Conservation (phyloP, 2,888 invertebrate genomes). For the Noctua fimbriata region DNA sequence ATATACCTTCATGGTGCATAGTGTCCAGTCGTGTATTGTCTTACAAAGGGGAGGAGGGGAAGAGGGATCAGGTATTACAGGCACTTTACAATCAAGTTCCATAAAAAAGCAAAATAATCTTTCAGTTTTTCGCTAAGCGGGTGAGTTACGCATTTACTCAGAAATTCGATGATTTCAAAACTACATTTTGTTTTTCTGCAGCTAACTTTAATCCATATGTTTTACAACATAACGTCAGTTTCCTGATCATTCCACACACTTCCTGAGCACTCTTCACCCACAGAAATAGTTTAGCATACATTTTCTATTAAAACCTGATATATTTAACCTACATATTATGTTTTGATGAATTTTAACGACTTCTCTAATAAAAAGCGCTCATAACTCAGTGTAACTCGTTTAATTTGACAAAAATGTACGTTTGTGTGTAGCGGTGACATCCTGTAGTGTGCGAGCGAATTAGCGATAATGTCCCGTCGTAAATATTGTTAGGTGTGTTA, state of each 20-base stretch:
- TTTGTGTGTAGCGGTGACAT: constrained; percentile 50
- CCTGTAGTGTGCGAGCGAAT: constrained; percentile 62
- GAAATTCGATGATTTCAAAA: neutral
- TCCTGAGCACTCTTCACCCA: constrained; percentile 16
- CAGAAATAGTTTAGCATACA: constrained; percentile 38
- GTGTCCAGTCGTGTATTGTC: neutral
- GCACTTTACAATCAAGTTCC: neutral
- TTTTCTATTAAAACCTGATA: constrained; percentile 49
- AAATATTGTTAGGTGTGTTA: constrained; percentile 56
- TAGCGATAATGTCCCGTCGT: constrained; percentile 51
- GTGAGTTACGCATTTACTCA: too few relatives aligned
- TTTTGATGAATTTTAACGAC: constrained; percentile 62
- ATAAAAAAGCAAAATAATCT: neutral
- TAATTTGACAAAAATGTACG: constrained; percentile 61
- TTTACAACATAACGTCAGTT: constrained; percentile 12
- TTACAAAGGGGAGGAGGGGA: neutral
- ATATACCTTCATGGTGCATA: neutral
- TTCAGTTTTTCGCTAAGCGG: neutral
- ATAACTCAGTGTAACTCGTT: constrained; percentile 60
- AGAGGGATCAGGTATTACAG: neutral
- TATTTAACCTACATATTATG: constrained; percentile 53
- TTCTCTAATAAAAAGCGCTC: constrained; percentile 59
- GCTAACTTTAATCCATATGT: neutral
- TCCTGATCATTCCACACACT: constrained; percentile 19
- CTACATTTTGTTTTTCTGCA: neutral